phyloP scores from a whole-genome alignment of 2,797 vertebrate species.

The Sphenopsis melanotis region DNA sequence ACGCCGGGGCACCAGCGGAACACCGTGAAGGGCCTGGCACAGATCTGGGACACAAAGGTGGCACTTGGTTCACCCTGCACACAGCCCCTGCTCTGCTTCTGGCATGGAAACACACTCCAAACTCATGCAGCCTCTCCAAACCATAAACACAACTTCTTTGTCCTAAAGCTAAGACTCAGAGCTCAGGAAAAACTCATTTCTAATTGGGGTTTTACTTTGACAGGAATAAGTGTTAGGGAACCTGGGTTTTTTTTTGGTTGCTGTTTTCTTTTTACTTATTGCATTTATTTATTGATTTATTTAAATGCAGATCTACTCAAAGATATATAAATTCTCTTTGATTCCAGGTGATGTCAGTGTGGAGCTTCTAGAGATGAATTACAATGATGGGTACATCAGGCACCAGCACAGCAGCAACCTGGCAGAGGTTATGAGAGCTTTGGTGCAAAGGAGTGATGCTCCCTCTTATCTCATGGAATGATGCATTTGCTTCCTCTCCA shows the following conservation, averaged over 20 bases:
- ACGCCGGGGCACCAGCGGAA: conserved; percentile 98
- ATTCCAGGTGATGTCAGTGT: neutral
- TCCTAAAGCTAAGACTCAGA: neutral
- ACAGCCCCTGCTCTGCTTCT: neutral
- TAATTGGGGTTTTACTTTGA: neutral
- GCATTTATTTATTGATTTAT: neutral
- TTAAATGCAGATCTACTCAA: neutral
- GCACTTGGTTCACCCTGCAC: neutral
- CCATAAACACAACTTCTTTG: neutral
- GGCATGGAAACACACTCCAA: neutral
- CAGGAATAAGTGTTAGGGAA: neutral
- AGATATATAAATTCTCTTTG: neutral
- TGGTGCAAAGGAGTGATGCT: neutral
- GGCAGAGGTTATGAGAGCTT: neutral
- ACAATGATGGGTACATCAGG: neutral
- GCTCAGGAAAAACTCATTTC: neutral
- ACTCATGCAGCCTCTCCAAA: neutral
- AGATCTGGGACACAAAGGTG: conserved; percentile 79
- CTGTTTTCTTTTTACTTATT: neutral
- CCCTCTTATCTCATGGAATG: neutral
- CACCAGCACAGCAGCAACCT: neutral
- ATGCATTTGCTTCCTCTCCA: neutral
- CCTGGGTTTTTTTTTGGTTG: too few relatives aligned
- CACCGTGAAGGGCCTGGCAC: conserved; percentile 95
- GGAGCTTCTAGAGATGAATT: neutral